Evolutionary conservation across 2,888 invertebrate genomes (phyloP).

Genomic region (Phanerotoma sp.): DNA sequence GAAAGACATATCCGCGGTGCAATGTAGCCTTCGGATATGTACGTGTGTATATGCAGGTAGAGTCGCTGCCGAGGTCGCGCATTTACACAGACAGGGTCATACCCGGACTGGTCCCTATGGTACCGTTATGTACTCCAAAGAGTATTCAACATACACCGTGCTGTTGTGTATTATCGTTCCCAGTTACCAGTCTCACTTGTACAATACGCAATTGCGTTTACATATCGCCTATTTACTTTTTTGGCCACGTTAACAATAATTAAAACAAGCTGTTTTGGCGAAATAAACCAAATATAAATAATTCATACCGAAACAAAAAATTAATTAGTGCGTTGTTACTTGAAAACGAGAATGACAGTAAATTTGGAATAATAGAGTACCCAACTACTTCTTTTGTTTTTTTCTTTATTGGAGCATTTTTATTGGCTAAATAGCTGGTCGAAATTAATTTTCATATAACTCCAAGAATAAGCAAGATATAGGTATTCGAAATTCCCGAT

Average conservation of each 20-base stretch:
- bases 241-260: background rate
- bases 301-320: too few species aligned
- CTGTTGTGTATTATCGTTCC: constrained; percentile 37
- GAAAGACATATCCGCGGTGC: constrained; percentile 12
- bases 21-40: constrained; percentile 34
- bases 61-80: constrained; percentile 48
- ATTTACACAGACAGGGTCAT: constrained; percentile 55
- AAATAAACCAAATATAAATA: too few species aligned
- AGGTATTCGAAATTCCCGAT: too few species aligned
- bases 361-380: too few species aligned
- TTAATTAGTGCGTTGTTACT: too few species aligned
- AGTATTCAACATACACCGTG: constrained; percentile 38
- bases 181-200: constrained; percentile 29
- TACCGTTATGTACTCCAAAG: constrained; percentile 50
- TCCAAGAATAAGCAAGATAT: too few species aligned
- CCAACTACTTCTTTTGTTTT: too few species aligned
- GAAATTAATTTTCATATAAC: too few species aligned
- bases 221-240: background rate
- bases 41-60: constrained; percentile 23
- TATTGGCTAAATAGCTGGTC: too few species aligned
- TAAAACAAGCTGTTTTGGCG: too few species aligned
- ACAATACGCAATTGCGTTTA: background rate
- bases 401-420: too few species aligned
- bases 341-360: too few species aligned
- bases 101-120: constrained; percentile 41